Percentiles rank a stretch among this genome's conserved stretches.
phyloP scores from a whole-genome alignment of 2,113 vertebrate species.

The Microcebus lehilahytsara region DNA sequence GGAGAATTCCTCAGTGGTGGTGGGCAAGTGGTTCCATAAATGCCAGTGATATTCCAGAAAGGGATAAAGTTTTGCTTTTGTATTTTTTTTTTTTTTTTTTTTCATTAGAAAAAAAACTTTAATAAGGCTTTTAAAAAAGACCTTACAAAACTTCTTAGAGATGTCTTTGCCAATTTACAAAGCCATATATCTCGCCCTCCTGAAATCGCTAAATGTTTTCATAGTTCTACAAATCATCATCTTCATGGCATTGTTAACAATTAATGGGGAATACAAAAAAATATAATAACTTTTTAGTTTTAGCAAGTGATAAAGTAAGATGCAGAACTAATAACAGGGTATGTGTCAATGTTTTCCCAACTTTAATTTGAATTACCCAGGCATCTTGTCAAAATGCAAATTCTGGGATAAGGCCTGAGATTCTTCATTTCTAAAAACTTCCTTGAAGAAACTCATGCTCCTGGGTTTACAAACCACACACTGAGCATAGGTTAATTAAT shows the following conservation, averaged over 20 bases:
- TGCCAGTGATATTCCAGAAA: neutral
- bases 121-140: constrained; percentile 1
- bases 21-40: neutral
- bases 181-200: neutral
- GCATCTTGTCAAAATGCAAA: neutral
- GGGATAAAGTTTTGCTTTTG: neutral
- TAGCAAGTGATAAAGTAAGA: neutral
- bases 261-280: neutral
- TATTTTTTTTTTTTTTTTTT: no score
- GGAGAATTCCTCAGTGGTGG: neutral
- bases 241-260: neutral
- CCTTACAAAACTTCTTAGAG: neutral
- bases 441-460: neutral
- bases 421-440: neutral
- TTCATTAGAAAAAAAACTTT: neutral
- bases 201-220: neutral
- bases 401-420: neutral
- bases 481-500: neutral
- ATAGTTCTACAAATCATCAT: constrained; percentile 1
- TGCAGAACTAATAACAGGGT: neutral
- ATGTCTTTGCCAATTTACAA: neutral
- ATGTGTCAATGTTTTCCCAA: neutral
- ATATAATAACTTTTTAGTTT: neutral
- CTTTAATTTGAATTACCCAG: neutral
- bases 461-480: neutral